Percentiles rank a stretch among this genome's conserved stretches.
phyloP scores from a whole-genome alignment of 1,140 invertebrate species.

The Andricus grossulariae region DNA sequence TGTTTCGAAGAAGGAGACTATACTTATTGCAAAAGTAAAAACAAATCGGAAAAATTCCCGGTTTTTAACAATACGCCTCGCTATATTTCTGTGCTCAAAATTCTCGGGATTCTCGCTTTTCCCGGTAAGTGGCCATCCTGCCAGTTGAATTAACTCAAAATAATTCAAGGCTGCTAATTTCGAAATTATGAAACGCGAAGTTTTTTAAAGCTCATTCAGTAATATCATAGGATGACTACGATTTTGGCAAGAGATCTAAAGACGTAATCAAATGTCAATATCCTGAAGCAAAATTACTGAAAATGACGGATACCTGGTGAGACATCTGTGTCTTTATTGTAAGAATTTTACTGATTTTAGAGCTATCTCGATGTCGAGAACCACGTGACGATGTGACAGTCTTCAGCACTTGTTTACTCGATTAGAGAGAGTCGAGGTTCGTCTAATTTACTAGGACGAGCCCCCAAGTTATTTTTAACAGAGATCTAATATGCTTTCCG shows the following conservation, averaged over 20 bases:
- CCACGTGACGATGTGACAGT: conserved; percentile 8
- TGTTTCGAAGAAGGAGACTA: too few species aligned
- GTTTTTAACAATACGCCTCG: too few species aligned
- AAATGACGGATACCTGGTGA: neutral
- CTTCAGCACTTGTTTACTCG: conserved; percentile 18
- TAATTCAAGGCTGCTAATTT: neutral
- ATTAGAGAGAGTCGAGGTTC: conserved; percentile 12
- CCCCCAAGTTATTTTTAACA: conserved; percentile 27
- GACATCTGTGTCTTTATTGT: neutral
- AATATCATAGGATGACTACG: neutral
- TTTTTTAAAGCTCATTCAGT: too few species aligned
- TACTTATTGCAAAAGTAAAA: too few species aligned
- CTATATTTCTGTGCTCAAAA: too few species aligned
- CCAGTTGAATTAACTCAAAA: neutral
- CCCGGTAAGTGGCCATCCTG: too few species aligned
- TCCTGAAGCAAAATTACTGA: neutral
- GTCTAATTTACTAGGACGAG: conserved; percentile 18
- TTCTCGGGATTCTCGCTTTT: too few species aligned
- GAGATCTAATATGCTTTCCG: conserved; percentile 26
- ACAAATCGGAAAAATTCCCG: too few species aligned
- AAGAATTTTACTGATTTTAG: neutral
- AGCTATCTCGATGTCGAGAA: neutral
- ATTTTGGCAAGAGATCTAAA: neutral
- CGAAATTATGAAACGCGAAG: too few species aligned
- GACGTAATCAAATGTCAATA: conserved; percentile 3